phyloP scores from a whole-genome alignment of 2,797 vertebrate genomes.

The Philypnodon macrostomus region DNA sequence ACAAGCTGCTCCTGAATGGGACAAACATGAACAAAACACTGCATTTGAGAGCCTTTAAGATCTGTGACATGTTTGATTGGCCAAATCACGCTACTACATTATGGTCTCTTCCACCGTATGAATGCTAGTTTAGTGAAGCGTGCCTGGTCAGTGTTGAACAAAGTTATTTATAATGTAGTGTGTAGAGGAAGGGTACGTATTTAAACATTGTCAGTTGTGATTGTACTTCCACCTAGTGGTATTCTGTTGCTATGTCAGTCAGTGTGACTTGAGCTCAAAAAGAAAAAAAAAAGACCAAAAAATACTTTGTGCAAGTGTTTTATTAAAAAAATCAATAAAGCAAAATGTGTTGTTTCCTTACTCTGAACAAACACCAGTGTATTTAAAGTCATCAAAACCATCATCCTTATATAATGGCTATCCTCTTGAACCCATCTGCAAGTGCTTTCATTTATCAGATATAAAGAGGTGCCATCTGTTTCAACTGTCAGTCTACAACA shows the following conservation, averaged over 20 bases:
- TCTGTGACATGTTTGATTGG: constrained; percentile 29
- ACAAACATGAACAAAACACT: constrained; percentile 54
- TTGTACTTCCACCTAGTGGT: constrained; percentile 85
- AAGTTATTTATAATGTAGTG: constrained; percentile 90
- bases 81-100: constrained; percentile 48
- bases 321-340: constrained; percentile 78
- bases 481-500: constrained; percentile 60
- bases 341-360: constrained; percentile 46
- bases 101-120: constrained; percentile 75
- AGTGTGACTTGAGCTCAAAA: constrained; percentile 74
- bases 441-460: constrained; percentile 73
- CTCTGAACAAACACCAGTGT: constrained; percentile 12
- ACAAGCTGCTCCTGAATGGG: constrained; percentile 63
- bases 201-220: constrained; percentile 79
- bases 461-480: constrained; percentile 50
- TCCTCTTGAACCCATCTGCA: constrained; percentile 53
- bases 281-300: constrained; percentile 56
- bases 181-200: constrained; percentile 83
- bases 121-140: constrained; percentile 84
- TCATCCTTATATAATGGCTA: constrained; percentile 1
- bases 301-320: constrained; percentile 75
- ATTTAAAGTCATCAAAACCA: constrained; percentile 1
- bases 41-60: constrained; percentile 37
- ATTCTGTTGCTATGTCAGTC: constrained; percentile 81
- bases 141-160: constrained; percentile 87